Conservation (phyloP, 2,113 vertebrate species). For the Reinhardtius hippoglossoides region DNA sequence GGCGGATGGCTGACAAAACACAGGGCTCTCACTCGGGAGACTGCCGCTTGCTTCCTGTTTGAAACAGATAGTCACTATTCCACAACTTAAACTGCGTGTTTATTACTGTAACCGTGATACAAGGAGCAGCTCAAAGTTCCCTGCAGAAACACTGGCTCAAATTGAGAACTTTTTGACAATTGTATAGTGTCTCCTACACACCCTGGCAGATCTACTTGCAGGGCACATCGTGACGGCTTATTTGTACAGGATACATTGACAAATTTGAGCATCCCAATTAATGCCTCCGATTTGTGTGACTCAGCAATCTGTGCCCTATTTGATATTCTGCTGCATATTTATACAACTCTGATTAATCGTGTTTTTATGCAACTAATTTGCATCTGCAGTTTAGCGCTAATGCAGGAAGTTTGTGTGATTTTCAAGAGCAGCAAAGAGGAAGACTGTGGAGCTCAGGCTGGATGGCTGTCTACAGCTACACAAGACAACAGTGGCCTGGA, state of each 20-base stretch:
- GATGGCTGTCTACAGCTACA: background rate
- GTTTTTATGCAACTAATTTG: slow-evolving; percentile 25
- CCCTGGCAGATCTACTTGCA: background rate
- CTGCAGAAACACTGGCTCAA: no score
- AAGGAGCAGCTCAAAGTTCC: no score
- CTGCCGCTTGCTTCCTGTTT: no score
- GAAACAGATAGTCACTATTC: no score
- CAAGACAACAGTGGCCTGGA: background rate
- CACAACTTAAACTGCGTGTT: no score
- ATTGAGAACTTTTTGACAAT: background rate
- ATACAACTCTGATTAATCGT: slow-evolving; percentile 36
- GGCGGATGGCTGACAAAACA: no score
- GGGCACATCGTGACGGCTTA: background rate
- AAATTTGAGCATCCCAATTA: slow-evolving; percentile 8
- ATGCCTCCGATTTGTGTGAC: slow-evolving; percentile 11
- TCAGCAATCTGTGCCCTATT: slow-evolving; percentile 33
- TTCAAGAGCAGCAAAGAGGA: background rate
- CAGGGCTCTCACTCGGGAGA: no score
- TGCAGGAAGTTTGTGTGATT: slow-evolving; percentile 2
- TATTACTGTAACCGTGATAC: no score
- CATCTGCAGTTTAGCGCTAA: slow-evolving; percentile 14
- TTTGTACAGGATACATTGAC: background rate
- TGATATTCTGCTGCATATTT: slow-evolving; percentile 36
- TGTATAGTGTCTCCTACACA: background rate
- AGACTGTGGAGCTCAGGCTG: background rate